Conservation (phyloP, 92 coral and sea anemone genomes). For the Anthopleura xanthogrammica region DNA sequence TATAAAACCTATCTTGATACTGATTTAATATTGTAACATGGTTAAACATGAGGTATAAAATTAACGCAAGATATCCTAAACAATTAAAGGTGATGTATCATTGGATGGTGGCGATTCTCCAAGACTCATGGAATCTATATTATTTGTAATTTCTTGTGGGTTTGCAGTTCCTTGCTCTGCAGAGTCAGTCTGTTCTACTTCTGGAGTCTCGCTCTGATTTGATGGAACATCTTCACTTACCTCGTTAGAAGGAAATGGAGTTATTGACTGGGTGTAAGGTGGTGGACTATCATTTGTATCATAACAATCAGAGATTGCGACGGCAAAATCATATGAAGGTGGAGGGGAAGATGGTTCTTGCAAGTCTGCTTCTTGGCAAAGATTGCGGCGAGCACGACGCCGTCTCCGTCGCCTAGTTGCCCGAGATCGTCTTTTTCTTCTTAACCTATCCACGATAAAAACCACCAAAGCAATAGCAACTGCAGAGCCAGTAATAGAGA, state of each 20-base stretch:
- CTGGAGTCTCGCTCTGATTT: constrained; percentile 10
- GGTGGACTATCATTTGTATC: constrained; percentile 19
- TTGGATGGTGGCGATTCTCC: constrained; percentile 31
- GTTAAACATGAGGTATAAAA: not conserved
- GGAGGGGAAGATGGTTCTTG: constrained; percentile 76
- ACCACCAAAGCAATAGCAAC: constrained; percentile 66
- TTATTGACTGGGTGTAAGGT: constrained; percentile 14
- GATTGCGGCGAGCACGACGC: constrained; percentile 55
- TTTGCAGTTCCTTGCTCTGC: not conserved
- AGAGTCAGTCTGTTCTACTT: constrained; percentile 5
- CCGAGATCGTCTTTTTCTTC: constrained; percentile 59
- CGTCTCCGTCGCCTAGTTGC: constrained; percentile 66
- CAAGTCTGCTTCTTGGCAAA: constrained; percentile 40
- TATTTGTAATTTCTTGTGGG: not conserved
- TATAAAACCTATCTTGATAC: no score
- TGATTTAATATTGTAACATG: no score
- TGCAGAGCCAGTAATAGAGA: constrained; percentile 74
- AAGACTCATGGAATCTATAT: constrained; percentile 16
- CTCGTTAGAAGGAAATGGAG: constrained; percentile 1
- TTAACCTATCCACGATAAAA: constrained; percentile 66
- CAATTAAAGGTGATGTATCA: constrained; percentile 44
- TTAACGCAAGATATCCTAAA: not conserved
- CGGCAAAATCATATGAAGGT: constrained; percentile 68
- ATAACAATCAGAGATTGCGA: constrained; percentile 40
- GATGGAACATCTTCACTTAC: not conserved